Base-by-base conservation (phyloP, 2,888 invertebrate genomes). In the Sphecodes monilicornis region DNA sequence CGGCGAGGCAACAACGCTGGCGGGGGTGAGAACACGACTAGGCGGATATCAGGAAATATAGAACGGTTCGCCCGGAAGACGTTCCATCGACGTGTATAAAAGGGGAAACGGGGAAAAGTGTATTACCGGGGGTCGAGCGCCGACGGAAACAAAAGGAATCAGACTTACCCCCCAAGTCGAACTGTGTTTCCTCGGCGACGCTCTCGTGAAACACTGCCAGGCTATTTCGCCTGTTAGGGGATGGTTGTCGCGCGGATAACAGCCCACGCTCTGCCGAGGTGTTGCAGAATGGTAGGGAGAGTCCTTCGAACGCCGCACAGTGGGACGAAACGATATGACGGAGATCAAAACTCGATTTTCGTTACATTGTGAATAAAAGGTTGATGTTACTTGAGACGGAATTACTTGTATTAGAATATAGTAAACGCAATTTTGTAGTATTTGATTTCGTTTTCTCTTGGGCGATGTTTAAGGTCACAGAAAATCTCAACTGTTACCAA, bases 1-100 rank as follows among this genome's bases (percentile, higher is more conserved):
- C 60, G 36, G 36, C 64, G 22, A 18, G n/a, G 64, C 32, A 32
- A 3, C 18, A 36, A 22, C 11, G 36, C 32, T 4, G 66, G 66
- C n/a, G 46, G 32, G 43, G 22, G 41, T 3, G 68, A 76, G 46
- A 50, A 41, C 39, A 26, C 32, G 32, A 18, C 66, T 39, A 36
- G 36, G 13, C 54, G 29, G 77, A 71, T 82, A 84, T 75, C 50
- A 46, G 70, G 41, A 76, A 78, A 78, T 76, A 78, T 69, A 78
- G 78, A 64, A 84, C 69, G 29, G n/a, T 72, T 69, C 41, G 57
- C n/a, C 54, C 29, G 69, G 22, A 32, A 50, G 66, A 76, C 76
- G 76, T 78, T 84, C 83, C 76, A 79, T 79, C 76, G 83, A 16
- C 60, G 76, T 18, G 84, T 83, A 79, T 83, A 78, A 78, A 78